Percentiles rank a stretch among this genome's conserved stretches.
These are phyloP conservation scores for Octopus bimaculoides DNA, from an alignment of 1,140 invertebrate genomes.

Conservation along the genomic window DNA sequence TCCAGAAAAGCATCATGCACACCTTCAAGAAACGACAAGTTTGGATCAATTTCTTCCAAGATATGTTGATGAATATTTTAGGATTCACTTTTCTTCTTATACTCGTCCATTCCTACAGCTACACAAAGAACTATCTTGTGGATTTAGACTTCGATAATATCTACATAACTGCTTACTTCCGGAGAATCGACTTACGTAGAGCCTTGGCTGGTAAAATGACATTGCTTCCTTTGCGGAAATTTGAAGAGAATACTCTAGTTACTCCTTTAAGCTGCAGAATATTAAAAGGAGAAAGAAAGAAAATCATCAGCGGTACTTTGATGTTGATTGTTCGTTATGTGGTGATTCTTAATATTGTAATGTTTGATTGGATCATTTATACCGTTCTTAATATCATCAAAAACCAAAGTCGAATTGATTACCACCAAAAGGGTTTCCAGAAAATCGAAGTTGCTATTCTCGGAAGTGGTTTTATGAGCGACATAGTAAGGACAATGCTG, in stretches of 20 bases:
- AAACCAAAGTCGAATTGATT: constrained; percentile 41
- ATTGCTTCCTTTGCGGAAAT: constrained; percentile 47
- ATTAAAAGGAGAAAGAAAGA: constrained; percentile 33
- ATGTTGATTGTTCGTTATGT: constrained; percentile 32
- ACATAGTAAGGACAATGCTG: constrained; percentile 38
- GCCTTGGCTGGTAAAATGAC: constrained; percentile 30
- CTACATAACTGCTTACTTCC: constrained; percentile 54
- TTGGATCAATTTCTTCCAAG: constrained; percentile 35
- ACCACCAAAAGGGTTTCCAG: constrained; percentile 41
- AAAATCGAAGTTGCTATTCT: constrained; percentile 30
- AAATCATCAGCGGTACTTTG: constrained; percentile 33
- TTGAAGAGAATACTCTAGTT: constrained; percentile 32
- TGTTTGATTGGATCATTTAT: constrained; percentile 38
- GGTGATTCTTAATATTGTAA: constrained; percentile 35
- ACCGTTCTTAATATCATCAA: constrained; percentile 39
- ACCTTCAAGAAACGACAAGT: constrained; percentile 38
- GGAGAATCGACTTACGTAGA: constrained; percentile 49
- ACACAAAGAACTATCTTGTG: constrained; percentile 46
- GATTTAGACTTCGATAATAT: constrained; percentile 51
- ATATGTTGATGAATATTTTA: constrained; percentile 36
- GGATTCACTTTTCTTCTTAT: constrained; percentile 50
- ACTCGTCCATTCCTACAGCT: constrained; percentile 41
- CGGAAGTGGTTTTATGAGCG: constrained; percentile 44
- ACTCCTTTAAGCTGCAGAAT: constrained; percentile 29
- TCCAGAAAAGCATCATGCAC: constrained; percentile 39